A percentile compares a stretch with the other conserved stretches of the same genome.
phyloP scores from a whole-genome alignment of 2,113 vertebrate species.

The Australoheros scitulus region DNA sequence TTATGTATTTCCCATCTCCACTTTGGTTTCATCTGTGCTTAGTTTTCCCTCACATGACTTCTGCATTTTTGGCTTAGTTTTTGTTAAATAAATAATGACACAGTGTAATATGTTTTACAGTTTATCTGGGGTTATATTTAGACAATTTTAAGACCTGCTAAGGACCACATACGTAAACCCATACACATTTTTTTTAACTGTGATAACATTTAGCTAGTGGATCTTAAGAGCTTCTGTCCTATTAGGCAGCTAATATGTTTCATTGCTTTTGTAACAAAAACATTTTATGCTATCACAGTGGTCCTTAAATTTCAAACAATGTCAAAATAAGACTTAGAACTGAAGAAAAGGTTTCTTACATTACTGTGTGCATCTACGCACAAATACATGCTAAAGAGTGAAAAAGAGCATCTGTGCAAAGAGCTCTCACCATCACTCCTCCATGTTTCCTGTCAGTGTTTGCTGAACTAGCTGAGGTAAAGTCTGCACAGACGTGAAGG shows the following conservation, averaged over 20 bases:
- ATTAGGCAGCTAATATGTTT: not conserved
- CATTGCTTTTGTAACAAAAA: not conserved
- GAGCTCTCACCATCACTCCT: not conserved
- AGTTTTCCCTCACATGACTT: too few relatives aligned
- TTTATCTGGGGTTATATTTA: too few relatives aligned
- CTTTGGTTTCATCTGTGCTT: too few relatives aligned
- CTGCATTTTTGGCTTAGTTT: too few relatives aligned
- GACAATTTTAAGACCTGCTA: too few relatives aligned
- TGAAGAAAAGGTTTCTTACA: not conserved
- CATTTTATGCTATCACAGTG: not conserved
- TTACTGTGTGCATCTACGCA: not conserved
- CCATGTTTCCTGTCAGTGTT: not conserved
- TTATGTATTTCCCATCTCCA: too few relatives aligned
- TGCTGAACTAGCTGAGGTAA: not conserved
- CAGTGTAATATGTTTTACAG: too few relatives aligned
- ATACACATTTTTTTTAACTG: not conserved
- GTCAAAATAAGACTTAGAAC: not conserved
- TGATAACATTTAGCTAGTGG: not conserved
- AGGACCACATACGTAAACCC: too few relatives aligned
- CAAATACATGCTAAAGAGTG: not conserved
- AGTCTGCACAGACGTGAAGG: constrained; percentile 8
- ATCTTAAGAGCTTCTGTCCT: not conserved
- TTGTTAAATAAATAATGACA: too few relatives aligned
- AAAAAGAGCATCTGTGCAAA: not conserved
- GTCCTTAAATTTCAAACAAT: not conserved